A percentile compares a stretch with the other conserved stretches of the same genome.
Conservation (phyloP, 2,113 vertebrate species). For the Microtus richardsoni region DNA sequence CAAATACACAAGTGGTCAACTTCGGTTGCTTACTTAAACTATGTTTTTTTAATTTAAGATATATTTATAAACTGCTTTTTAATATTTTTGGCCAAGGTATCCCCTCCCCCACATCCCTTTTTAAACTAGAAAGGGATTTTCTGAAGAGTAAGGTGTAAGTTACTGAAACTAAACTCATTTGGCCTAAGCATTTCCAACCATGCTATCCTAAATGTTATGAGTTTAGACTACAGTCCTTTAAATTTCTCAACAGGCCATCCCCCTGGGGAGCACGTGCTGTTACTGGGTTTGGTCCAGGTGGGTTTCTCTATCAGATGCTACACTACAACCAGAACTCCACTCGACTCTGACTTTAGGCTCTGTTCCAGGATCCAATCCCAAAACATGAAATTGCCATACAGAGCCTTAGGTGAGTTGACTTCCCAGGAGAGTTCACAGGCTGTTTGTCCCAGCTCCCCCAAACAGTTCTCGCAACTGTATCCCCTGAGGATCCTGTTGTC, state of each 20-base stretch:
- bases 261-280: constrained; percentile 49
- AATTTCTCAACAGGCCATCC: constrained; percentile 38
- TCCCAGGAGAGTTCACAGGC: neutral
- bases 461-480: constrained; percentile 15
- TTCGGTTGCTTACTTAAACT: neutral
- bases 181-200: constrained; percentile 44
- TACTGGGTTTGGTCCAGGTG: constrained; percentile 39
- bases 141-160: constrained; percentile 14
- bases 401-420: constrained; percentile 3
- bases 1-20: neutral
- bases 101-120: no score
- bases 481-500: constrained; percentile 20
- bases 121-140: neutral
- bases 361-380: constrained; percentile 54
- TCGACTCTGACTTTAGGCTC: constrained; percentile 37
- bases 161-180: constrained; percentile 36
- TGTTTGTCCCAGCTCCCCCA: constrained; percentile 14
- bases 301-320: constrained; percentile 57
- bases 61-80: constrained; percentile 42
- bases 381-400: constrained; percentile 47
- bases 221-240: constrained; percentile 55
- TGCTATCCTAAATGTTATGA: constrained; percentile 40
- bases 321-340: constrained; percentile 37
- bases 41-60: constrained; percentile 49
- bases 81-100: constrained; percentile 27